Evolutionary conservation across 2,888 invertebrate genomes (phyloP).

Genomic region (Erpobdella octoculata): DNA sequence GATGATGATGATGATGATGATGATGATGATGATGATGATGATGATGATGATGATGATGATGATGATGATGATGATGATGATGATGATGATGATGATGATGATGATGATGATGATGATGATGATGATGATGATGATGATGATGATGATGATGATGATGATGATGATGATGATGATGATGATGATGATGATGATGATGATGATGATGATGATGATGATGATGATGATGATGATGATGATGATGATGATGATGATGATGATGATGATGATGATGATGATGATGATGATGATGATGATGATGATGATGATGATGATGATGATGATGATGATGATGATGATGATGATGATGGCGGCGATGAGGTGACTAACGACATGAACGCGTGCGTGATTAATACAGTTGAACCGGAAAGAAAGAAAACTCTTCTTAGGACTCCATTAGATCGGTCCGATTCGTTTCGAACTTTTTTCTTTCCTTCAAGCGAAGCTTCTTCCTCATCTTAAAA

Average conservation of each 20-base stretch:
- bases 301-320: neutral
- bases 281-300: neutral
- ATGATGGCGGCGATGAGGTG: neutral
- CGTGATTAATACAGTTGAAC: too few relatives aligned
- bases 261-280: neutral
- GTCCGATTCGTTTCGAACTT: too few relatives aligned
- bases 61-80: slow-evolving; percentile 21
- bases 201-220: neutral
- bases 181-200: neutral
- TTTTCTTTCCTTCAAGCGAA: too few relatives aligned
- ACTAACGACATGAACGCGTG: neutral
- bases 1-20: neutral
- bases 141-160: neutral
- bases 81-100: slow-evolving; percentile 18
- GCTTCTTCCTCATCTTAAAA: too few relatives aligned
- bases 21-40: slow-evolving; percentile 2
- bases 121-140: neutral
- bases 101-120: slow-evolving; percentile 18
- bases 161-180: slow-evolving; percentile 9
- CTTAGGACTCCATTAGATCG: too few relatives aligned
- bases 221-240: neutral
- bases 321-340: neutral
- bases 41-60: slow-evolving; percentile 23
- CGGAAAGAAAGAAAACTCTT: too few relatives aligned
- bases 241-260: neutral